Base-by-base conservation (phyloP, 2,888 invertebrate genomes). In the Luperina testacea region DNA sequence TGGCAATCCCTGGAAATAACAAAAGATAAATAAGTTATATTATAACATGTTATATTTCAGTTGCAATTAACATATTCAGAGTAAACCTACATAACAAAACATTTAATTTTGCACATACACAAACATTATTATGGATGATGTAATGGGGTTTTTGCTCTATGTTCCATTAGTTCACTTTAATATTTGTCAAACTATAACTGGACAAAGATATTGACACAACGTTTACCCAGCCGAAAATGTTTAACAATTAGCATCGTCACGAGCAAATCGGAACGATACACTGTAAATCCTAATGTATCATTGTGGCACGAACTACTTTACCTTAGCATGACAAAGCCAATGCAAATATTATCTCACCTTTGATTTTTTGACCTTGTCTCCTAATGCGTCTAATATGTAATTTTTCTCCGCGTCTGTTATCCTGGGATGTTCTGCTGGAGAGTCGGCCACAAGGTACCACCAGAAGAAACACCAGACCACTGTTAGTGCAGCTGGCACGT, bases 381-480 rank as follows among this genome's bases (percentile, higher is more conserved):
- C 97, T 69, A 98, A 93, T 78, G 97, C 97, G 71, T 97, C 97
- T 87, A 96, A 93, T 80, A 98, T 98, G 76, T 97, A 97, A 77
- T 97, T 96, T 81, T 96, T 97, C 90, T 98, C 98, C 32, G 97
- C 95, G 4, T 97, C 95, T 15, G 96, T 94, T 64, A 98, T 98
- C 70, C 97, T 97, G 1, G 97, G 97, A 90, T 98, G 98, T 64
- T 97, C 96, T 0, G 94, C 93, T 0, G 98, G 98, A 45, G 97
- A 97, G 90, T 98, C 98, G 0, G 97, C 97, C 0, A 98, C 97
- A 17, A 98, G 90, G 67, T 97, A 94, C 93, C 97, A 97, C 97
- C 98, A 98, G 15, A 97, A 92, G 0, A 93, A 84, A 53, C 97
- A 96, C 94, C 98, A 97, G 11, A 97, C 82, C 0, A 97, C 59